These are phyloP conservation scores for Tricholauxania praeusta DNA, from an alignment of 2,888 invertebrate species.

Conservation along the genomic window DNA sequence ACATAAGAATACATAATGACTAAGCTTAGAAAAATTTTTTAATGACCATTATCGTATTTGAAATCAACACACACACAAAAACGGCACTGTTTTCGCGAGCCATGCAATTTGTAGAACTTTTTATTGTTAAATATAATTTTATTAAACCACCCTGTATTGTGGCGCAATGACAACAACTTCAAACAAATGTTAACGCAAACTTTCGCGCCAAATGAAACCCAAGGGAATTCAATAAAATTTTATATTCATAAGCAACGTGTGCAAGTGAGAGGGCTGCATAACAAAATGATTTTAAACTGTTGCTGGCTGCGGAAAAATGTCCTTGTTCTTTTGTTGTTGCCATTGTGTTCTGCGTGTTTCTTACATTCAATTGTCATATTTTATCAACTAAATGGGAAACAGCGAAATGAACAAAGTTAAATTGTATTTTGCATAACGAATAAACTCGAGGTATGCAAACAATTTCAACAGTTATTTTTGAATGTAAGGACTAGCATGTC, in stretches of 20 bases:
- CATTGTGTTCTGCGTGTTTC: constrained; percentile 3
- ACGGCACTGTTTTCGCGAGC: not conserved
- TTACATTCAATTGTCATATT: constrained; percentile 28
- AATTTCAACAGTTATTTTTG: constrained; percentile 23
- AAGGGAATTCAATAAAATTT: constrained; percentile 38
- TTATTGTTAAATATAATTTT: not conserved
- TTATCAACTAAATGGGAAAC: not conserved
- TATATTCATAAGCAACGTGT: not conserved
- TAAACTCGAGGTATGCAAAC: constrained; percentile 20
- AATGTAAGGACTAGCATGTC: not conserved
- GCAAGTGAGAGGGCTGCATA: not conserved
- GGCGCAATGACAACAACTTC: constrained; percentile 29
- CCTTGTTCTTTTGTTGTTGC: constrained; percentile 22
- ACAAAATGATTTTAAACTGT: constrained; percentile 29
- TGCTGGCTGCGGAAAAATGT: constrained; percentile 23
- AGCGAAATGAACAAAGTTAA: constrained; percentile 25
- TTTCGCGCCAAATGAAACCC: constrained; percentile 50
- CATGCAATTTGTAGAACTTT: not conserved
- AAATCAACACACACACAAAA: no score
- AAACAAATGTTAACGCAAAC: constrained; percentile 45
- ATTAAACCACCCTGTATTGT: constrained; percentile 14
- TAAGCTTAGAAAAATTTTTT: no score
- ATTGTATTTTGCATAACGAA: constrained; percentile 27
- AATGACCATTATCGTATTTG: no score
- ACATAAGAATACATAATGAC: no score